These are phyloP conservation scores for Oligia strigilis DNA, from an alignment of 2,888 invertebrate genomes.

Conservation along the genomic window DNA sequence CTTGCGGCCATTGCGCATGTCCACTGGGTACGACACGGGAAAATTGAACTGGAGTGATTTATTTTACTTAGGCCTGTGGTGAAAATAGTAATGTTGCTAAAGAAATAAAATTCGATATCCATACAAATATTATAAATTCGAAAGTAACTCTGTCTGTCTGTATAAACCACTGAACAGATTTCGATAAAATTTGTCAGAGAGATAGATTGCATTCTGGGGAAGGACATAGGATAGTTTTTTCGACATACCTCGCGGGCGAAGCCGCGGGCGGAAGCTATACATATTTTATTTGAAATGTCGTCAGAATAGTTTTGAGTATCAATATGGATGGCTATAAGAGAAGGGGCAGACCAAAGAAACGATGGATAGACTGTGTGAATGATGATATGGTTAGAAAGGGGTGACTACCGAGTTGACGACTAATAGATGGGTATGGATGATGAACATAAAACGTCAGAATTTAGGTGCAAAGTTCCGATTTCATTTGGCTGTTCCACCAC, in stretches of 20 bases:
- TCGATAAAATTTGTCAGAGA: no score
- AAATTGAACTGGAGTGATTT: background rate
- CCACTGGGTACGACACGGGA: conserved; percentile 60
- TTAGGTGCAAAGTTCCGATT: background rate
- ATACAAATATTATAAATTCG: no score
- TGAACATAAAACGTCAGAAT: background rate
- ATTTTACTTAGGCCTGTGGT: background rate
- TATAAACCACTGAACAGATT: no score
- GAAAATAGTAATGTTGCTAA: background rate
- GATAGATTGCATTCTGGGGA: no score
- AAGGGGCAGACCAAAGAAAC: no score
- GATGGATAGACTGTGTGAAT: no score
- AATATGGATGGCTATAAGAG: background rate
- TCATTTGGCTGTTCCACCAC: background rate
- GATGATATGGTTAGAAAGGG: background rate
- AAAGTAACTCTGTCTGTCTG: no score
- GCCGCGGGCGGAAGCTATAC: no score
- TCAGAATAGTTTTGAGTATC: background rate
- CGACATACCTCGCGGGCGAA: no score
- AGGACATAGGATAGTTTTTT: no score
- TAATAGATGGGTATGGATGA: background rate
- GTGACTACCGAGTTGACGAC: background rate
- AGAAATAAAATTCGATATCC: background rate
- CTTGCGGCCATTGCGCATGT: conserved; percentile 55
- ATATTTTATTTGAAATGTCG: no score